Evolutionary conservation across 2,888 invertebrate genomes (phyloP), one percentile per base, ranked within the genome.

Genomic region (Lypha dubia): DNA sequence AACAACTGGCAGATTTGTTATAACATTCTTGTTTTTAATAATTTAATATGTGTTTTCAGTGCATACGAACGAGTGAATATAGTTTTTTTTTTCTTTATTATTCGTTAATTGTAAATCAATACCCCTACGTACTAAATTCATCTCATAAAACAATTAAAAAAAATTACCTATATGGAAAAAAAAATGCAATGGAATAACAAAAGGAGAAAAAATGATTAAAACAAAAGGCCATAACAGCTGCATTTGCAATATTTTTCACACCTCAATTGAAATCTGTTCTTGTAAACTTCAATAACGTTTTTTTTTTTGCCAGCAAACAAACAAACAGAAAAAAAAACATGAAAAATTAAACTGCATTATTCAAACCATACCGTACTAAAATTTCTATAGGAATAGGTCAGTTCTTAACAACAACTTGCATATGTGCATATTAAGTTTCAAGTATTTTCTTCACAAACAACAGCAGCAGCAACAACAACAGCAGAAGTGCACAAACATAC

Each of bases 361-460:
- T 80, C 11, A 71, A 87, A 86, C 85, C 88, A 88, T 86, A 86
- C 86, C 88, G 87, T 88, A 90, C 87, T 79, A 87, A 85, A 87
- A 87, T 87, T 88, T 89, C 83, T 86, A 88, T 89, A 89, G 90
- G 90, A 89, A 90, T 90, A 90, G 90, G 90, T 90, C 90, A 90
- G 90, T 90, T 88, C 79, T 79, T 81, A 75, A 68, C 80, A 85
- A 63, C 76, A 76, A 60, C 65, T 79, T 75, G 80, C 80, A 80
- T 81, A 84, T 81, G 86, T 87, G 88, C 87, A 87, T 88, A 88
- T 88, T 88, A 88, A 86, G 87, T 88, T 88, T 88, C 87, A 87
- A 88, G 89, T 87, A 86, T 87, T 85, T 86, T 84, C 83, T 79
- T 84, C 75, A 84, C 73, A 77, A 77, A 77, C 58, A 77, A 68